phyloP scores from a whole-genome alignment of 2,113 vertebrate genomes.

The Bubo scandiacus region DNA sequence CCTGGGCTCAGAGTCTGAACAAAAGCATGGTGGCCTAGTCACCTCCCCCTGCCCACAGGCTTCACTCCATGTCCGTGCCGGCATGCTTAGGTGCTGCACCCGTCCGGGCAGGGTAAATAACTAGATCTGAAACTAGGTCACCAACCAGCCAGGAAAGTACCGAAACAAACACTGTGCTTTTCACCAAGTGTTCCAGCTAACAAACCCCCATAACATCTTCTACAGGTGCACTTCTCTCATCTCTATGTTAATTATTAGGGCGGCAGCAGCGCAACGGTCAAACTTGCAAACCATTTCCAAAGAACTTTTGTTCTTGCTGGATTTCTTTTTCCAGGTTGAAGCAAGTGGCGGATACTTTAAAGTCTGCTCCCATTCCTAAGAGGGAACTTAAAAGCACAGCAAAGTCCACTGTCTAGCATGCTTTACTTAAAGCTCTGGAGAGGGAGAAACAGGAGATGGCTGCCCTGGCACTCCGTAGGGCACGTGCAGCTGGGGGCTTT shows the following conservation, averaged over 20 bases:
- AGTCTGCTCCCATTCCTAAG: not conserved
- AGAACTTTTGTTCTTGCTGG: not conserved
- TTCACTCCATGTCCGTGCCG: accelerated
- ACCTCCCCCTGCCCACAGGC: accelerated
- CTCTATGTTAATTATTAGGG: not conserved
- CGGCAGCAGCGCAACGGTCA: not conserved
- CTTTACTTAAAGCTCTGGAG: not conserved
- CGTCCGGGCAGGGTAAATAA: not conserved
- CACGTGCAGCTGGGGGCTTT: not conserved
- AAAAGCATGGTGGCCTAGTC: not conserved
- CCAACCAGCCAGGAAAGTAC: not conserved
- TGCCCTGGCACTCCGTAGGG: not conserved
- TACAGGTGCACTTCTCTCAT: not conserved
- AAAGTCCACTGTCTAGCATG: not conserved
- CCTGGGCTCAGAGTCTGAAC: not conserved
- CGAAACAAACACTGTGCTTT: not conserved
- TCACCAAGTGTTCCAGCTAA: not conserved
- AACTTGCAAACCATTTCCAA: not conserved
- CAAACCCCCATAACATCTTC: not conserved
- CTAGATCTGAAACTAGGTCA: conserved; percentile 37
- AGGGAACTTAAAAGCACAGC: not conserved
- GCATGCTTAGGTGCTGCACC: not conserved
- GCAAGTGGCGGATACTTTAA: not conserved
- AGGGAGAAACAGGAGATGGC: accelerated
- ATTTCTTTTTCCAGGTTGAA: not conserved